Base-by-base conservation (phyloP, 2,888 invertebrate genomes). In the Cheilosia variabilis region DNA sequence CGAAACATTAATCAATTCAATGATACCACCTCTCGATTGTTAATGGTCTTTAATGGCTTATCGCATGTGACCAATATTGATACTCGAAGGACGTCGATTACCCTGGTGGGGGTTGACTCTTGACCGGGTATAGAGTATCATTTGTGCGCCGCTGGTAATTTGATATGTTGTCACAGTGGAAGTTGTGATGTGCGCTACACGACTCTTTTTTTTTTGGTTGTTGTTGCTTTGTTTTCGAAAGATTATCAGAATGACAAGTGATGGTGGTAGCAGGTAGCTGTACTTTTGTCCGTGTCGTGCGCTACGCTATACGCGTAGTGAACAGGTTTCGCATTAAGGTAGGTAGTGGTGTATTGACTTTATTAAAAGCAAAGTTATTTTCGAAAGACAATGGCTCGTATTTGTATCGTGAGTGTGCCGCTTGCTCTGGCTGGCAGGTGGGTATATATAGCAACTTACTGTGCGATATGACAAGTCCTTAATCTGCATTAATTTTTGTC, bases 11-110 rank as follows among this genome's bases (percentile, higher is more conserved):
- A 84, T 84, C 84, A 80, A 53, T 69, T 50, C 75, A 37, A 7
- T 53, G 31, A 75, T 71, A 69, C 62, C 62, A 52, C 24, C 63
- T 65, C 53, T 83, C 73, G 45, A 37, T 52, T 63, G 57, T 73
- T 83, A 83, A 78, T 83, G 78, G 66, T 83, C 73, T 83, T 83
- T 83, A 73, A 73, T 65, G 80, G 76, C 75, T 65, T 78, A 83
- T 83, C 77, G 82, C 60, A 77, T 62, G 73, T 45, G 68, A 68
- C 66, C 77, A 77, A 65, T 57, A 83, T 83, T 78, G 78, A 78
- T 78, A 78, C 62, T 55, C 68, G 78, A 78, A 78, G 83, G 83
- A 78, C 83, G 73, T 78, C 72, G 73, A 78, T 83, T 66, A 78
- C 73, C 63, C 62, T 31, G 24, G 34, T 34, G 34, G 34, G 50